phyloP scores from a whole-genome alignment of 2,888 invertebrate genomes.

The Orthonevra nobilis region DNA sequence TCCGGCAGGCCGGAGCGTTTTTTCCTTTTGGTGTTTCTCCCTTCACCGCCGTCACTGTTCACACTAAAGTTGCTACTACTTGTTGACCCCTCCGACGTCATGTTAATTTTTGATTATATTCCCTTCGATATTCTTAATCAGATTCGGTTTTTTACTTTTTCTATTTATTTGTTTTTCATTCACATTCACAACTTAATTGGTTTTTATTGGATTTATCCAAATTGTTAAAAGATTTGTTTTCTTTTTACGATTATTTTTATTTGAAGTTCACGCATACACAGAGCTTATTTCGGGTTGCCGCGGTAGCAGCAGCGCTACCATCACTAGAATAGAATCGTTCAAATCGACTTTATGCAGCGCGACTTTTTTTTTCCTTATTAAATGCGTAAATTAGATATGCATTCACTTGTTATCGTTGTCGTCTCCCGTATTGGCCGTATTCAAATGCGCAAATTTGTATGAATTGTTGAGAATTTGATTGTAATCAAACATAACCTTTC shows the following conservation, averaged over 20 bases:
- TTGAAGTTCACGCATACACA: constrained; percentile 22
- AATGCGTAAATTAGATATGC: constrained; percentile 6
- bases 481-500: constrained; percentile 68
- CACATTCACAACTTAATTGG: constrained; percentile 4
- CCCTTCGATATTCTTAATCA: constrained; percentile 6
- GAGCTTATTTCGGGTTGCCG: constrained; percentile 19
- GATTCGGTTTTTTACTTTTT: constrained; percentile 7
- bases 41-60: constrained; percentile 15
- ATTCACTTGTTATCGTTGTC: constrained; percentile 5
- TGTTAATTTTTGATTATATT: constrained; percentile 32
- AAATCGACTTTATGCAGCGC: not conserved
- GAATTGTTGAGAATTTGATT: constrained; percentile 46
- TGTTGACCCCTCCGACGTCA: constrained; percentile 67
- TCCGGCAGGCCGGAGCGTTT: constrained; percentile 77
- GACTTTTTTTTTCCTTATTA: too few relatives aligned
- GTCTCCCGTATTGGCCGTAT: constrained; percentile 1
- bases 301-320: constrained; percentile 14
- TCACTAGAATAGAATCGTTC: constrained; percentile 5
- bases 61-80: constrained; percentile 47
- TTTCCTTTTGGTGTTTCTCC: constrained; percentile 51
- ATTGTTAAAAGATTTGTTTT: too few relatives aligned
- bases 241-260: constrained; percentile 5
- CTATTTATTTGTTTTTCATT: not conserved
- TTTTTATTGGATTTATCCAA: not conserved
- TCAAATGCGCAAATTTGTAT: constrained; percentile 27